Conservation (phyloP, 2,113 vertebrate genomes). For the Otis tarda region DNA sequence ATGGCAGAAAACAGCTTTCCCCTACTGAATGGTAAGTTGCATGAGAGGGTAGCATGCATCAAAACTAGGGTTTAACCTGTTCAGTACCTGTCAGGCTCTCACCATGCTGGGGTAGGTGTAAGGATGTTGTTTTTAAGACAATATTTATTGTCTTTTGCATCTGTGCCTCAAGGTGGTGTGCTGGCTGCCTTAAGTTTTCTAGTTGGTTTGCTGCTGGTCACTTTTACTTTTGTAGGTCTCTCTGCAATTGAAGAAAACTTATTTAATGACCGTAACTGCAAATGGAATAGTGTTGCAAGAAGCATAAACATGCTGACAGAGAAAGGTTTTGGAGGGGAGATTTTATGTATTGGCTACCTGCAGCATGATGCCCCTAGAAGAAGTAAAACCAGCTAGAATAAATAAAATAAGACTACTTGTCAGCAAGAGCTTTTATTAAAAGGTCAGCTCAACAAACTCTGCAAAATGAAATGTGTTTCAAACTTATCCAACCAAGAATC, state of each 20-base stretch:
- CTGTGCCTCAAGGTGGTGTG: background rate
- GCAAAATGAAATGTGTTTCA: background rate
- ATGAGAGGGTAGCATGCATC: background rate
- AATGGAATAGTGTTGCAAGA: background rate
- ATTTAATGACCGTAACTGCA: background rate
- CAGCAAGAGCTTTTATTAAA: background rate
- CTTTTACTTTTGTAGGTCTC: background rate
- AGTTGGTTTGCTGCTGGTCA: background rate
- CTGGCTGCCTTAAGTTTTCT: background rate
- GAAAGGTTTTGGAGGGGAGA: background rate
- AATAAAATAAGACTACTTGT: background rate
- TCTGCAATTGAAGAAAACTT: background rate
- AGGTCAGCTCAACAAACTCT: background rate
- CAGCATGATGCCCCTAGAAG: rapidly evolving
- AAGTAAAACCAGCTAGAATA: background rate
- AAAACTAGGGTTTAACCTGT: background rate
- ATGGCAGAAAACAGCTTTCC: background rate
- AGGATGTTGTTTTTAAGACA: background rate
- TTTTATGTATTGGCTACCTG: rapidly evolving
- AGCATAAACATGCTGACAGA: background rate
- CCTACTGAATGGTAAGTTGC: background rate
- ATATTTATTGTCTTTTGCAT: background rate
- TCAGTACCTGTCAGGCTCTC: background rate
- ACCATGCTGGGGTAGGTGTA: background rate
- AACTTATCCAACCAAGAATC: background rate